phyloP scores from a whole-genome alignment of 1,140 invertebrate species.

The Hermetia illucens region DNA sequence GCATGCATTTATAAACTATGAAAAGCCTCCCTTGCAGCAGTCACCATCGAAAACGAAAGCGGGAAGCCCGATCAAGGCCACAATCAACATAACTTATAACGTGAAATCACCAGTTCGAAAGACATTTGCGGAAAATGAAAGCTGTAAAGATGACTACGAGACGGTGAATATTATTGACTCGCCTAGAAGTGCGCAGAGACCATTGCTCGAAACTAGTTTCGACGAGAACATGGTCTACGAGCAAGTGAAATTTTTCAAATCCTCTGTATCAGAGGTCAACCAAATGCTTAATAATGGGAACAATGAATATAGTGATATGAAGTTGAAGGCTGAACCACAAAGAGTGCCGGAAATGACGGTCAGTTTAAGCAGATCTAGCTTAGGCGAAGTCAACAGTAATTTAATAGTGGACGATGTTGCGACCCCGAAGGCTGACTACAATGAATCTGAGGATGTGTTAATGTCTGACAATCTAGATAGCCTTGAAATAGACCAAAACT shows the following conservation, averaged over 20 bases:
- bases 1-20: neutral
- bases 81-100: conserved; percentile 52
- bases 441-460: conserved; percentile 8
- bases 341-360: no score
- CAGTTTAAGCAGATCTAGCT: no score
- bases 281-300: conserved; percentile 34
- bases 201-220: conserved; percentile 24
- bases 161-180: neutral
- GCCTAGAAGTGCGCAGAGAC: conserved; percentile 6
- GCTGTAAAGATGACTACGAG: conserved; percentile 3
- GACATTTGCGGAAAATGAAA: conserved; percentile 3
- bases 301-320: no score
- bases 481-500: conserved; percentile 5
- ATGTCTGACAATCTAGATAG: conserved; percentile 7
- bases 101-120: conserved; percentile 24
- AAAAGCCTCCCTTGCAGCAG: neutral
- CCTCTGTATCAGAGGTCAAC: conserved; percentile 60
- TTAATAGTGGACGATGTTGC: conserved; percentile 4
- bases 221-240: conserved; percentile 46
- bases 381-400: neutral
- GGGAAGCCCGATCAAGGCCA: conserved; percentile 41
- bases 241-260: conserved; percentile 56
- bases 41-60: neutral
- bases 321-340: no score
- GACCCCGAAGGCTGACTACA: conserved; percentile 1